phyloP scores from a whole-genome alignment of 2,113 vertebrate species.

The Natator depressus region DNA sequence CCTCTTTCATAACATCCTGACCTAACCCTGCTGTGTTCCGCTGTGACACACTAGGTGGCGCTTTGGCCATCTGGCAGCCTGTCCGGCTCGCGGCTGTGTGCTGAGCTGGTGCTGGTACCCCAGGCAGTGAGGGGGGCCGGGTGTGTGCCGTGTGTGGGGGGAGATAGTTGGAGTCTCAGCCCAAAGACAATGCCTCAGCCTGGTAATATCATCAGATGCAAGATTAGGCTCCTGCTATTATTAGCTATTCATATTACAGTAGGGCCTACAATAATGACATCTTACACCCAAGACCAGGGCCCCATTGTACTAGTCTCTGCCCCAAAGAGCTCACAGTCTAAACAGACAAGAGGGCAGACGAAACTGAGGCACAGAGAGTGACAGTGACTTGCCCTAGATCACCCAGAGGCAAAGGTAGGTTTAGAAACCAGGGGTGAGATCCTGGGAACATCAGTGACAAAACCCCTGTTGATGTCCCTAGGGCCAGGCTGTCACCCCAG shows the following conservation, averaged over 20 bases:
- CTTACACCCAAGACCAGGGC: background rate
- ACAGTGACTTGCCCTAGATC: background rate
- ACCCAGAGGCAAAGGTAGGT: background rate
- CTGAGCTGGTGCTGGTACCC: background rate
- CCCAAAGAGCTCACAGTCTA: background rate
- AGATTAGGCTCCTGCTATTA: background rate
- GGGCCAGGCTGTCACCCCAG: too few species aligned
- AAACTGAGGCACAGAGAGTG: background rate
- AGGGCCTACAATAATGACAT: background rate
- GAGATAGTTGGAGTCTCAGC: background rate
- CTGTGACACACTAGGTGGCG: background rate
- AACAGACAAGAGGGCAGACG: background rate
- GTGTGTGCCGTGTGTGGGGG: accelerated
- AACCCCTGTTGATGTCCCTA: too few species aligned
- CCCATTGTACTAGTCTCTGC: background rate
- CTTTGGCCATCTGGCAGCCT: background rate
- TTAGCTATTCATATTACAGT: background rate
- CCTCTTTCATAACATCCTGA: background rate
- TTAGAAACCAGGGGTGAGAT: background rate
- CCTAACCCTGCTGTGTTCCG: background rate
- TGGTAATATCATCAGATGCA: background rate
- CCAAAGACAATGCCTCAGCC: background rate
- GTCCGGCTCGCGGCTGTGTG: background rate
- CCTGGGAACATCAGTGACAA: too few species aligned
- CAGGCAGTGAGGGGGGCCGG: background rate